A percentile compares a stretch with the other conserved stretches of the same genome.
phyloP scores from a whole-genome alignment of 2,113 vertebrate species.

The Urocitellus parryii region DNA sequence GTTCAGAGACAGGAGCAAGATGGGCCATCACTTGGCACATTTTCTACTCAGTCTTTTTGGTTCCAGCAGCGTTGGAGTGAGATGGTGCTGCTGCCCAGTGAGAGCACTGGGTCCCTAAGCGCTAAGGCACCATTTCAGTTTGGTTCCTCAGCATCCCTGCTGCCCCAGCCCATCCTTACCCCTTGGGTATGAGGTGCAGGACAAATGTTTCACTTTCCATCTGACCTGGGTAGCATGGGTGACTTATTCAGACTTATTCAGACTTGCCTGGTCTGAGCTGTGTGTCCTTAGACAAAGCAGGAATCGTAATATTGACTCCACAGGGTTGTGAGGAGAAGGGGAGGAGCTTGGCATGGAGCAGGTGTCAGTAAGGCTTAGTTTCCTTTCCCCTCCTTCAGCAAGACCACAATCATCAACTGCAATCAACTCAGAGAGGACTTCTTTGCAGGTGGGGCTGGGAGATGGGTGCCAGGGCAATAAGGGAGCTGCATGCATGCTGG shows the following conservation, averaged over 20 bases:
- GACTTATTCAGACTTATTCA: not conserved
- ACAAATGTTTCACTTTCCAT: not conserved
- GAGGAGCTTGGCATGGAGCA: not conserved
- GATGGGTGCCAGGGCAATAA: not conserved
- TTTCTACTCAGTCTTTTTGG: conserved; percentile 1
- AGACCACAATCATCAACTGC: conserved; percentile 32
- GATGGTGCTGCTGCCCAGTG: not conserved
- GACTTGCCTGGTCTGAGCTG: not conserved
- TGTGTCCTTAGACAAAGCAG: not conserved
- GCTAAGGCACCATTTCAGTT: not conserved
- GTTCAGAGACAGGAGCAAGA: not conserved
- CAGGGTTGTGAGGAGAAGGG: not conserved
- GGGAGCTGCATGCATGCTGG: not conserved
- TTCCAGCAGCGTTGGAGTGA: not conserved
- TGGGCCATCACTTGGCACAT: not conserved
- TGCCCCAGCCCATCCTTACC: not conserved
- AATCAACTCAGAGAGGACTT: conserved; percentile 5
- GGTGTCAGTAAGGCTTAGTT: not conserved
- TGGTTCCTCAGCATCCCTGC: not conserved
- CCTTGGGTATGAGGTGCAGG: not conserved
- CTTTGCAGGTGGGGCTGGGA: conserved; percentile 40
- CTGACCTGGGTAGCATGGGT: not conserved
- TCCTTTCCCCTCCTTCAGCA: not conserved
- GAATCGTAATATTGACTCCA: not conserved
- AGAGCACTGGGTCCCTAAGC: not conserved